Percentiles rank a stretch among this genome's conserved stretches.
These are phyloP conservation scores for Tadarida brasiliensis DNA, from an alignment of 2,797 vertebrate species.

Conservation along the genomic window DNA sequence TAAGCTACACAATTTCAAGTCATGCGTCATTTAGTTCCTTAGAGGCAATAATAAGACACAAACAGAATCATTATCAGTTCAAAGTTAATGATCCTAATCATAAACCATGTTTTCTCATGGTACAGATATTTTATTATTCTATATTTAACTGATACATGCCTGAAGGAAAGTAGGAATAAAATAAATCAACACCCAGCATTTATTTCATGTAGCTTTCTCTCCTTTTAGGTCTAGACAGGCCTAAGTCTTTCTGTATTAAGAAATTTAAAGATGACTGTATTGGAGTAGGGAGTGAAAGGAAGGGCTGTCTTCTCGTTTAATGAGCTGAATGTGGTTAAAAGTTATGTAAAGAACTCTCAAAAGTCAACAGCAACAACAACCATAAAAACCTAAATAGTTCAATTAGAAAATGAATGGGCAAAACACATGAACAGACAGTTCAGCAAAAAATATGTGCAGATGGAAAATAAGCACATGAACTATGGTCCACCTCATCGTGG, in stretches of 20 bases:
- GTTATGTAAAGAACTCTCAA: background rate
- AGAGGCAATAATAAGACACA: background rate
- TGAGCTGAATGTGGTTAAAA: background rate
- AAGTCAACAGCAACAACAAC: background rate
- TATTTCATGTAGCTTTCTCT: background rate
- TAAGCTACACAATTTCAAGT: background rate
- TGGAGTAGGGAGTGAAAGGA: background rate
- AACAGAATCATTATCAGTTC: slow-evolving; percentile 31
- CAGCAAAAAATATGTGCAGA: background rate
- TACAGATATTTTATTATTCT: slow-evolving; percentile 47
- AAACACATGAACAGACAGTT: background rate
- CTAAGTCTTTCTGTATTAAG: background rate
- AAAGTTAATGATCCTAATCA: background rate
- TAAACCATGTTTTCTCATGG: background rate
- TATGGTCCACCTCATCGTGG: too few species aligned
- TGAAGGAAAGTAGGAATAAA: background rate
- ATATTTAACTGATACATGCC: background rate
- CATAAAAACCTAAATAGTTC: background rate
- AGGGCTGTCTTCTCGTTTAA: background rate
- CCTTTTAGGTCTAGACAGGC: background rate
- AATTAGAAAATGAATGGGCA: background rate
- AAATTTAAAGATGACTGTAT: background rate
- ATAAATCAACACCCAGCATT: background rate
- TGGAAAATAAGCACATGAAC: background rate
- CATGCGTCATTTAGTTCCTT: slow-evolving; percentile 4